These are phyloP conservation scores for Halcyon smyrnensis DNA, from an alignment of 2,797 vertebrate species.

Conservation along the genomic window DNA sequence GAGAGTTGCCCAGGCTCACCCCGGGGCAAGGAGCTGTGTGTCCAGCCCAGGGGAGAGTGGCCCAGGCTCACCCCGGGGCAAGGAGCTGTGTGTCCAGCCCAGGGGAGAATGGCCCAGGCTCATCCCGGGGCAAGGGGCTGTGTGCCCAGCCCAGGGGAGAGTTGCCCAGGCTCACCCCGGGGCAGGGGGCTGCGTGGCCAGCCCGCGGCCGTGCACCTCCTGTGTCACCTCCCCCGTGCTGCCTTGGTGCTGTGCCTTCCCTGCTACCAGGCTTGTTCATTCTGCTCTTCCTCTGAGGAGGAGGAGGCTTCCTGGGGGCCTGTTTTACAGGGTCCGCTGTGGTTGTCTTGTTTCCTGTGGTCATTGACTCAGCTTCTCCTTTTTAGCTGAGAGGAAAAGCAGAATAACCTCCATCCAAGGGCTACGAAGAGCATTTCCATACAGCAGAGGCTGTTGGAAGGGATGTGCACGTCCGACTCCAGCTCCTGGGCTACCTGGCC, in stretches of 20 bases:
- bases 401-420: not conserved
- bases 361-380: not conserved
- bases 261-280: not conserved
- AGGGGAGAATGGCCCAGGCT: no score
- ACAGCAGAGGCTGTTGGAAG: not conserved
- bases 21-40: no score
- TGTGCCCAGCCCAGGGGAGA: not conserved
- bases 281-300: not conserved
- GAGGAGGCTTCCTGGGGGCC: not conserved
- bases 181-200: no score
- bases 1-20: no score
- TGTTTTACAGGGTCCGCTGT: not conserved
- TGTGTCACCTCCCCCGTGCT: not conserved
- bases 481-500: not conserved
- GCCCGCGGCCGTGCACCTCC: not conserved
- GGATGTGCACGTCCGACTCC: not conserved
- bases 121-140: no score
- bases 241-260: not conserved
- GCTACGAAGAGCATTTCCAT: not conserved
- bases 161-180: not conserved
- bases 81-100: no score
- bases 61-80: no score
- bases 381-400: not conserved
- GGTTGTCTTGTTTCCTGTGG: not conserved
- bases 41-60: no score